These are phyloP conservation scores for Onchidella celtica DNA, from an alignment of 2,888 invertebrate species.

Conservation along the genomic window DNA sequence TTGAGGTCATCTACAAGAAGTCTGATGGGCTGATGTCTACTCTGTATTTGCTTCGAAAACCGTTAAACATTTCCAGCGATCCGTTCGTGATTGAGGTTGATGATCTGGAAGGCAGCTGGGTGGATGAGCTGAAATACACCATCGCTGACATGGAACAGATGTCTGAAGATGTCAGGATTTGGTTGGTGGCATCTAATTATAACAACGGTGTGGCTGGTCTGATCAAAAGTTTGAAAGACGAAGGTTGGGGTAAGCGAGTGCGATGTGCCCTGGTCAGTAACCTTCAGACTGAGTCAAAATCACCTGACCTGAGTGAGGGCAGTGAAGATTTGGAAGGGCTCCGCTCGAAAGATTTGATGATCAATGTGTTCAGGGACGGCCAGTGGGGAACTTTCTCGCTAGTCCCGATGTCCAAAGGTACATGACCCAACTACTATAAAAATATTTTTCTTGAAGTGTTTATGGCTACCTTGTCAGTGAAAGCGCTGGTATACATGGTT, in stretches of 20 bases:
- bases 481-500: too few relatives aligned
- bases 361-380: slow-evolving; percentile 17
- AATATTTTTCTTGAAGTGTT: too few relatives aligned
- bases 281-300: neutral
- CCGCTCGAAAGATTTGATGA: neutral
- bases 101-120: neutral
- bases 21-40: slow-evolving; percentile 1
- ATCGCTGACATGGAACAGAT: neutral
- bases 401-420: neutral
- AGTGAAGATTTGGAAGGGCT: neutral
- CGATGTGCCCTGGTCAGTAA: slow-evolving; percentile 9
- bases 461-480: too few relatives aligned
- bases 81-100: neutral
- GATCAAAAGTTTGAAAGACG: slow-evolving; percentile 1
- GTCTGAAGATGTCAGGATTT: neutral
- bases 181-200: neutral
- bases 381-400: slow-evolving; percentile 14
- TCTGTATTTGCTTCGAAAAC: slow-evolving; percentile 11
- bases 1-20: slow-evolving; percentile 9
- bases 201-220: neutral
- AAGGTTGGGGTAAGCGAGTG: neutral
- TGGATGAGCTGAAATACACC: slow-evolving; percentile 1
- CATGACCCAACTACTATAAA: too few relatives aligned
- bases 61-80: neutral
- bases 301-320: neutral